A percentile compares a stretch with the other conserved stretches of the same genome.
Conservation (phyloP, 2,888 invertebrate genomes). For the Desoria tigrina region DNA sequence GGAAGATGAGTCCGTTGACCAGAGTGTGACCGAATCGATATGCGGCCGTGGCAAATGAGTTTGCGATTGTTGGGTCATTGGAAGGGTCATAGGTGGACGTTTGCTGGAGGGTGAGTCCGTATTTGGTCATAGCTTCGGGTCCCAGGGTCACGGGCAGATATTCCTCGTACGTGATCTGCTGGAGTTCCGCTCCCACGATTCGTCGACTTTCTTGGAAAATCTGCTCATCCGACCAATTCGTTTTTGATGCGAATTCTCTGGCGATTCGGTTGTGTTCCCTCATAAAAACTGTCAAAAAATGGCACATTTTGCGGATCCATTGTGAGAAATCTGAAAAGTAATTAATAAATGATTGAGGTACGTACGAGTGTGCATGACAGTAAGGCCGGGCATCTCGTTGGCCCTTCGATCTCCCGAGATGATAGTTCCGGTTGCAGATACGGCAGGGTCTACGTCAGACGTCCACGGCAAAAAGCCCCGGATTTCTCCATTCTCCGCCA, state of each 20-base stretch:
- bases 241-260: constrained; percentile 18
- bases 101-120: constrained; percentile 1
- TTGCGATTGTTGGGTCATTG: constrained; percentile 36
- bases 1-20: constrained; percentile 36
- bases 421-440: constrained; percentile 36
- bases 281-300: constrained; percentile 37
- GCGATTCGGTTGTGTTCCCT: constrained; percentile 52
- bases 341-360: background rate
- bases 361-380: constrained; percentile 48
- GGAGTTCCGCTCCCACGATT: constrained; percentile 33
- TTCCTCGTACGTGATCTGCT: constrained; percentile 45
- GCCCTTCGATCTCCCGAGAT: constrained; percentile 50
- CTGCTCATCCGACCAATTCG: constrained; percentile 38
- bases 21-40: constrained; percentile 49
- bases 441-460: constrained; percentile 9
- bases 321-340: constrained; percentile 21
- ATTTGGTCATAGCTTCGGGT: constrained; percentile 13
- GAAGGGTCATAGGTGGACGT: constrained; percentile 26
- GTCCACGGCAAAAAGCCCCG: constrained; percentile 43
- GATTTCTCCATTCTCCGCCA: background rate
- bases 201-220: constrained; percentile 49
- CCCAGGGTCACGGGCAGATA: constrained; percentile 47
- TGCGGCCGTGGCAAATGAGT: constrained; percentile 49
- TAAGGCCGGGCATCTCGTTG: constrained; percentile 49
- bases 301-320: background rate